Evolutionary conservation across 2,888 invertebrate genomes (phyloP).

Genomic region (Platycheirus albimanus): DNA sequence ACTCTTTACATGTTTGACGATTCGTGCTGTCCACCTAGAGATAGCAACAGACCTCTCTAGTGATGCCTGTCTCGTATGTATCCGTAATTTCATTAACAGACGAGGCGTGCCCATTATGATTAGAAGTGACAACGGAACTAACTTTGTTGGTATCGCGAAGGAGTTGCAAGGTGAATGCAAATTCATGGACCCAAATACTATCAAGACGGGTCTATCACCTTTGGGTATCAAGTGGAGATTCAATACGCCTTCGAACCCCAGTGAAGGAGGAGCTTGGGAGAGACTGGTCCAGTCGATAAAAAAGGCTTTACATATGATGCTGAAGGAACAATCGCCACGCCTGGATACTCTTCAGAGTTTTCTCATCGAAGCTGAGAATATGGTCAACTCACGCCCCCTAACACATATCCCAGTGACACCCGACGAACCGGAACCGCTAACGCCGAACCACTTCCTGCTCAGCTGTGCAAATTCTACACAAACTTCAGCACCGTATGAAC

Average conservation of each 20-base stretch:
- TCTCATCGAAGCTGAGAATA: conserved; percentile 40
- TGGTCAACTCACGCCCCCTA: conserved; percentile 41
- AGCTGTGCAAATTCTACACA: conserved; percentile 4
- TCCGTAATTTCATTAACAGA: conserved; percentile 58
- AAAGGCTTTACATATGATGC: not conserved
- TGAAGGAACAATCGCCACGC: conserved; percentile 32
- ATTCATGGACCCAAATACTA: conserved; percentile 4
- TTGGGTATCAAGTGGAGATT: conserved; percentile 25
- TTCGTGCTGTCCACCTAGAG: conserved; percentile 56
- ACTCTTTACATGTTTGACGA: conserved; percentile 14
- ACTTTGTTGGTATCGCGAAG: conserved; percentile 55
- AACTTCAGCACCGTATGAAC: conserved; percentile 30
- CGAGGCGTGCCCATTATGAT: conserved; percentile 53
- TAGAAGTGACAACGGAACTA: conserved; percentile 59
- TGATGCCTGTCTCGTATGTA: conserved; percentile 53
- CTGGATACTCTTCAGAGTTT: conserved; percentile 44
- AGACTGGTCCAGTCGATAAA: conserved; percentile 22
- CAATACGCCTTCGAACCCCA: conserved; percentile 36
- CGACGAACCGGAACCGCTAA: conserved; percentile 25
- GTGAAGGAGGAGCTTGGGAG: conserved; percentile 37
- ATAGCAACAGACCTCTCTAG: conserved; percentile 45
- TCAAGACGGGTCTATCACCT: not conserved
- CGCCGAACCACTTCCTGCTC: conserved; percentile 44
- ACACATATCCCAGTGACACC: conserved; percentile 39
- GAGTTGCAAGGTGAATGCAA: conserved; percentile 2